Evolutionary conservation across 2,113 vertebrate genomes (phyloP).

Genomic region (Glaucomys volans): DNA sequence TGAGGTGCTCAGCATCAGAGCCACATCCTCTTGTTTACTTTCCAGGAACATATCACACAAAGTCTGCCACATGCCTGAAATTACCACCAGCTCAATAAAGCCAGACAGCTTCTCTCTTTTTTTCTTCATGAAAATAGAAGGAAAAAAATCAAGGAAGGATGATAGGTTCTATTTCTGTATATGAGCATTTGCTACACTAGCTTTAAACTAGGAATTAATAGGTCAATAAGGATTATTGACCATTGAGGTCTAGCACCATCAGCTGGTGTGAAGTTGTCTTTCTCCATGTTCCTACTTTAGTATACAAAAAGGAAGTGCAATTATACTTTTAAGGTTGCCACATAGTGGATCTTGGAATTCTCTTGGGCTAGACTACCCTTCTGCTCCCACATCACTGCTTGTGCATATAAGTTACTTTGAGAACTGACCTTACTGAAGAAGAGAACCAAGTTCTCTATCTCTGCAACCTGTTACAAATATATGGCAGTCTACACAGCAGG

Average conservation of each 20-base stretch:
- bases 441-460: background rate
- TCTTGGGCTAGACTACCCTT: background rate
- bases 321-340: background rate
- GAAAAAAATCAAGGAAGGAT: background rate
- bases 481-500: accelerated
- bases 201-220: background rate
- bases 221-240: background rate
- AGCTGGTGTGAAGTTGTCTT: background rate
- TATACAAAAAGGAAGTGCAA: background rate
- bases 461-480: background rate
- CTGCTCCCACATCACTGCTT: background rate
- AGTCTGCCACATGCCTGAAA: slow-evolving; percentile 16
- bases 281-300: background rate
- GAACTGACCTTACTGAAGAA: background rate
- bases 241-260: background rate
- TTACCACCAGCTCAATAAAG: background rate
- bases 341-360: background rate
- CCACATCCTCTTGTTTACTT: background rate
- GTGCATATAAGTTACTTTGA: background rate
- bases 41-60: background rate
- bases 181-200: background rate
- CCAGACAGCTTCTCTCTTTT: background rate
- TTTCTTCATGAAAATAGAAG: slow-evolving; percentile 8
- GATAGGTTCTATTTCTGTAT: background rate
- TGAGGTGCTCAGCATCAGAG: background rate